A percentile compares a stretch with the other conserved stretches of the same genome.
phyloP scores from a whole-genome alignment of 2,113 vertebrate genomes.

The Noturus placidus region DNA sequence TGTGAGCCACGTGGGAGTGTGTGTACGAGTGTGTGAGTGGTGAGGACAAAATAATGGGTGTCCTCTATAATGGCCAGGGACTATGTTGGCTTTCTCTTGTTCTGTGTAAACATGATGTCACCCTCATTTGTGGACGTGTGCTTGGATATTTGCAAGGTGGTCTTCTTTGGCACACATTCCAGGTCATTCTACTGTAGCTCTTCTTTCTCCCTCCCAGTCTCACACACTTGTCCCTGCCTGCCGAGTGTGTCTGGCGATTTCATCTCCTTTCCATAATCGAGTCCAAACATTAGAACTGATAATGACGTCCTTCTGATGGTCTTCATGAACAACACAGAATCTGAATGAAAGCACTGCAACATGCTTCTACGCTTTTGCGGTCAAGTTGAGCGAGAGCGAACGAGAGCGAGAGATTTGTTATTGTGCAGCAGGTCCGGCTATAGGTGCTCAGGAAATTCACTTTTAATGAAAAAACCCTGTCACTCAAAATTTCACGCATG shows the following conservation, averaged over 20 bases:
- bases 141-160: conserved; percentile 29
- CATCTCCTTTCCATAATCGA: conserved; percentile 1
- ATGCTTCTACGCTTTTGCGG: neutral
- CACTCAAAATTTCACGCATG: conserved; percentile 21
- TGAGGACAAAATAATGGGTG: conserved; percentile 49
- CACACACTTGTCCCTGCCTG: conserved; percentile 48
- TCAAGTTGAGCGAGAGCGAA: neutral
- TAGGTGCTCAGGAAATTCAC: conserved; percentile 47
- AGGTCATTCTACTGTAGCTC: conserved; percentile 12
- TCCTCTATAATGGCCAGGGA: conserved; percentile 38
- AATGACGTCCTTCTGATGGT: conserved; percentile 11
- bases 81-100: conserved; percentile 62
- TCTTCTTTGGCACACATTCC: conserved; percentile 4
- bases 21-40: conserved; percentile 53
- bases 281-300: conserved; percentile 8
- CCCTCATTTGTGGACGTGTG: conserved; percentile 11
- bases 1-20: conserved; percentile 50
- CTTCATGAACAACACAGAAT: conserved; percentile 58
- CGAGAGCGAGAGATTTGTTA: conserved; percentile 40
- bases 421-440: conserved; percentile 14
- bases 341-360: conserved; percentile 32
- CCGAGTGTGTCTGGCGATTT: neutral
- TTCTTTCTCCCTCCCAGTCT: conserved; percentile 37
- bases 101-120: conserved; percentile 51
- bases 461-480: conserved; percentile 44